Evolutionary conservation across 2,797 vertebrate genomes (phyloP).

Genomic region (Garrulus glandarius): DNA sequence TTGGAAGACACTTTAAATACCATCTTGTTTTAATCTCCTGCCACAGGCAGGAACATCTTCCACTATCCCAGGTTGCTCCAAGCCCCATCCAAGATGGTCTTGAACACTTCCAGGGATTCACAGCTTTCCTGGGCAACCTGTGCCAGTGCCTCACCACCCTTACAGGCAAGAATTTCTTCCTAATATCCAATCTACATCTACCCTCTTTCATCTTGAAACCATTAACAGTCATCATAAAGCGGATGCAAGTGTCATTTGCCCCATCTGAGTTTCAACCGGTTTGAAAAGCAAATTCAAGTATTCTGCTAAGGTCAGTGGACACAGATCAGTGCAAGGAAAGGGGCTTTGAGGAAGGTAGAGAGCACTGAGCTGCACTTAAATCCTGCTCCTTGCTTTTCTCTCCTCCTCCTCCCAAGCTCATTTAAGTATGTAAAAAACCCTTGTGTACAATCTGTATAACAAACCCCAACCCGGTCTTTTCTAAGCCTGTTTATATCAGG

Average conservation of each 20-base stretch:
- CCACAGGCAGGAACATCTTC: not conserved
- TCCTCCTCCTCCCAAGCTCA: not conserved
- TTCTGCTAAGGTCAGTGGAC: not conserved
- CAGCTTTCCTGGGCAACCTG: not conserved
- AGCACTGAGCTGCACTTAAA: not conserved
- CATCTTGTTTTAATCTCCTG: not conserved
- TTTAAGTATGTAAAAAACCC: not conserved
- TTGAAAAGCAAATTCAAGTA: not conserved
- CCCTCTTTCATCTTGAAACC: not conserved
- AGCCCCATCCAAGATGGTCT: not conserved
- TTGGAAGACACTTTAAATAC: not conserved
- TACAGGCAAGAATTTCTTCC: not conserved
- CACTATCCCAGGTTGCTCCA: not conserved
- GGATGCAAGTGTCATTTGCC: not conserved
- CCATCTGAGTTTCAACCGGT: not conserved
- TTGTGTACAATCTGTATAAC: not conserved
- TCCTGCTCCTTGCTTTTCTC: not conserved
- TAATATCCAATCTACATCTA: not conserved
- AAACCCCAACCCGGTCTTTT: not conserved
- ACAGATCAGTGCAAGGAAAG: fast-evolving
- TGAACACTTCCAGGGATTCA: not conserved
- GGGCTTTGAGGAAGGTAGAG: not conserved
- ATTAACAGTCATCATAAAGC: not conserved
- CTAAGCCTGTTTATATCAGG: not conserved
- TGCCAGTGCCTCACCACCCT: not conserved